A percentile compares a stretch with the other conserved stretches of the same genome.
Conservation (phyloP, 92 coral and sea anemone species). For the Paragorgia papillata region DNA sequence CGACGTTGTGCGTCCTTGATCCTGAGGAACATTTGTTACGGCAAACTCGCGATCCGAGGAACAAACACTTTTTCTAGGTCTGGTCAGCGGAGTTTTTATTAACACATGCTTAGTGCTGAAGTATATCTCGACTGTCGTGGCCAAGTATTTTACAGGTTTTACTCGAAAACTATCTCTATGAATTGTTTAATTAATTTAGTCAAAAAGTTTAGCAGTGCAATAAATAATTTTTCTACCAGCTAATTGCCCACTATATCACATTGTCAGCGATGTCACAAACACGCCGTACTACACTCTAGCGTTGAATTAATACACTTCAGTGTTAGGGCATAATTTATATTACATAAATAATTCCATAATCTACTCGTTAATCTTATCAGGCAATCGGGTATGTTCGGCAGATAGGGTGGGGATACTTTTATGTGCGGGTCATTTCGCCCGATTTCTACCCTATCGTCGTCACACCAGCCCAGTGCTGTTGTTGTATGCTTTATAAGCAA, state of each 20-base stretch:
- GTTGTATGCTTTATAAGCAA: slow-evolving; percentile 51
- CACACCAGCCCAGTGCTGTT: background rate
- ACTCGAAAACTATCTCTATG: background rate
- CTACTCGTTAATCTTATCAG: background rate
- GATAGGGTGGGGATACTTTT: background rate
- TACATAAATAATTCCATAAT: background rate
- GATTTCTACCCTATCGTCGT: background rate
- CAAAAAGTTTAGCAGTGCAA: background rate
- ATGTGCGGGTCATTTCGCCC: slow-evolving; percentile 10
- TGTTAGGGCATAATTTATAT: background rate
- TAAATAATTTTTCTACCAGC: background rate
- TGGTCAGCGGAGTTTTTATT: background rate
- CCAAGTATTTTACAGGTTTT: background rate
- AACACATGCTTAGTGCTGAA: background rate
- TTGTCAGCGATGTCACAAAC: background rate
- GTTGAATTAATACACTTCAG: background rate
- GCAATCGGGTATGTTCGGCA: background rate
- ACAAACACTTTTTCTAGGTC: background rate
- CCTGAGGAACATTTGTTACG: too few relatives aligned
- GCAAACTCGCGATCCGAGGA: too few relatives aligned
- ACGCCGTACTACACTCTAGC: background rate
- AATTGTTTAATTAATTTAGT: background rate
- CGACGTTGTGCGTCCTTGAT: too few relatives aligned
- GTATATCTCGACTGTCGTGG: background rate
- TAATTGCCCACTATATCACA: background rate